Conservation (phyloP, 2,797 vertebrate species). For the Huso huso region DNA sequence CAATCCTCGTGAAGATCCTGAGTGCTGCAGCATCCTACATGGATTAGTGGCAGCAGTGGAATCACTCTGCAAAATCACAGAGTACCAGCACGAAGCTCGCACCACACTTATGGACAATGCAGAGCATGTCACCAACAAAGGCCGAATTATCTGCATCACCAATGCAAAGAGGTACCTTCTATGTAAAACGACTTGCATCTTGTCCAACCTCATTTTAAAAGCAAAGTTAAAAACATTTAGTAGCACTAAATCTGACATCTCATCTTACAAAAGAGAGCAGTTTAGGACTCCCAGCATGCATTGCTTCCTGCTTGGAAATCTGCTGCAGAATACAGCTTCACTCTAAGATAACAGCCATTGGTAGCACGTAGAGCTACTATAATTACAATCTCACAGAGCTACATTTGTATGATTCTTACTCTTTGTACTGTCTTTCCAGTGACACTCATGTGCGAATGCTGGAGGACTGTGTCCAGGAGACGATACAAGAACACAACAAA, state of each 20-base stretch:
- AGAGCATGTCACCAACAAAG: slow-evolving; percentile 85
- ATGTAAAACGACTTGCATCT: too few relatives aligned
- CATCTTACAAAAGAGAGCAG: too few relatives aligned
- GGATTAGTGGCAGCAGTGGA: slow-evolving; percentile 90
- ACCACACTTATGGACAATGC: slow-evolving; percentile 84
- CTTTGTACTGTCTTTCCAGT: slow-evolving; percentile 43
- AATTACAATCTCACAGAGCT: not conserved
- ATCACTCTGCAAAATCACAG: slow-evolving; percentile 88
- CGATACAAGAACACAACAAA: slow-evolving; percentile 93
- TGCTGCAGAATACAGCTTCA: too few relatives aligned
- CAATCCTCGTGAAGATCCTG: slow-evolving; percentile 85
- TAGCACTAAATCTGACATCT: too few relatives aligned
- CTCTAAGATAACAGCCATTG: too few relatives aligned
- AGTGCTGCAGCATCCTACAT: slow-evolving; percentile 94
- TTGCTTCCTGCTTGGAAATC: too few relatives aligned
- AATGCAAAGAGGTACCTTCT: slow-evolving; percentile 84
- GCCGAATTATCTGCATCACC: slow-evolving; percentile 91
- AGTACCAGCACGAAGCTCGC: slow-evolving; percentile 84
- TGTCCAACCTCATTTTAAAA: too few relatives aligned
- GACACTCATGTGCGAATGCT: slow-evolving; percentile 97
- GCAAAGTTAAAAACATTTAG: too few relatives aligned
- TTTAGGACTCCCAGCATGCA: too few relatives aligned
- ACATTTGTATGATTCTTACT: not conserved
- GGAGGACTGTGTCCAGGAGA: slow-evolving; percentile 93
- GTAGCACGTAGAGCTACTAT: not conserved